phyloP scores from a whole-genome alignment of 1,140 invertebrate genomes.

The Brachionus angularis region DNA sequence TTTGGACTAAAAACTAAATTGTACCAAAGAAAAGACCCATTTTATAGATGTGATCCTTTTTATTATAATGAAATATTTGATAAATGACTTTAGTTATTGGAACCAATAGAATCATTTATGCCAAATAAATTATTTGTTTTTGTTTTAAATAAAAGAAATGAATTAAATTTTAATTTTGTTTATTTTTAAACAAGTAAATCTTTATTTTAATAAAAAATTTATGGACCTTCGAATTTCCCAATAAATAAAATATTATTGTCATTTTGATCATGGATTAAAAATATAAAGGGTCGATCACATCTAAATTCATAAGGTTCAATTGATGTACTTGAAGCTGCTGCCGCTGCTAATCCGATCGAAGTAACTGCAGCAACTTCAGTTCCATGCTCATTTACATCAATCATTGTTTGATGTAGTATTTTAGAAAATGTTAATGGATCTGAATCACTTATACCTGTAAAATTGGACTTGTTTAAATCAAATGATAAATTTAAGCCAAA shows the following conservation, averaged over 20 bases:
- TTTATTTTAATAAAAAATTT: no score
- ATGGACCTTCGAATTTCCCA: neutral
- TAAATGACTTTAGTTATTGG: no score
- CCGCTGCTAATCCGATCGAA: constrained; percentile 45
- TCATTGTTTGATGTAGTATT: constrained; percentile 60
- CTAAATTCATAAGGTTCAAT: neutral
- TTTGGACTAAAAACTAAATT: no score
- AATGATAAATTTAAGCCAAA: neutral
- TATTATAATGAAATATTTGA: no score
- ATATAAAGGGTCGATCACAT: neutral
- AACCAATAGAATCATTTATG: no score
- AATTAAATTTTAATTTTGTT: no score
- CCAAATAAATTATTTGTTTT: no score
- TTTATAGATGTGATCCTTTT: no score
- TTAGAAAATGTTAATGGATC: constrained; percentile 48
- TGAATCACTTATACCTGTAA: constrained; percentile 47
- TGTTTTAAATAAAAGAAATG: no score
- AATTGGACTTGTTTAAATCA: neutral
- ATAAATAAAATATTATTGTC: neutral
- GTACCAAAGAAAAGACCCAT: no score
- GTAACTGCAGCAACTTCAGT: constrained; percentile 57
- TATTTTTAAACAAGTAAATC: no score
- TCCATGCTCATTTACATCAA: constrained; percentile 61
- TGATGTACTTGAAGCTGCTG: no score
- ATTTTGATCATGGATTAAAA: neutral